phyloP scores from a whole-genome alignment of 1,140 invertebrate genomes.

The Belonocnema kinseyi region DNA sequence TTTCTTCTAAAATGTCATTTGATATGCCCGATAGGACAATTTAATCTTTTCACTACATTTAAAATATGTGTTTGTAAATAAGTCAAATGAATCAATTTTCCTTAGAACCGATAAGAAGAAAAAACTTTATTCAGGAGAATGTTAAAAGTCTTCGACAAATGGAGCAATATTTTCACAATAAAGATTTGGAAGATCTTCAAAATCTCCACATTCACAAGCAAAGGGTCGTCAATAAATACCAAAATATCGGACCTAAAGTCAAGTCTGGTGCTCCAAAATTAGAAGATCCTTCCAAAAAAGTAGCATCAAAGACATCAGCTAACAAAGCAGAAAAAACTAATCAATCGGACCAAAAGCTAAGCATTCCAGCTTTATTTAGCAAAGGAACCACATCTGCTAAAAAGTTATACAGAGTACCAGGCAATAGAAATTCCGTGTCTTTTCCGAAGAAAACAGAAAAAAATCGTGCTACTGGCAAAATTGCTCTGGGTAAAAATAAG shows the following conservation, averaged over 20 bases:
- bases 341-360: slow-evolving; percentile 40
- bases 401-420: slow-evolving; percentile 34
- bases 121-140: slow-evolving; percentile 74
- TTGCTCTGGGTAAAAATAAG: slow-evolving; percentile 39
- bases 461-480: slow-evolving; percentile 36
- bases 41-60: neutral
- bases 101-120: slow-evolving; percentile 63
- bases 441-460: slow-evolving; percentile 34
- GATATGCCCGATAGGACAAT: too few species aligned
- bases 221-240: slow-evolving; percentile 43
- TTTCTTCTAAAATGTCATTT: too few species aligned
- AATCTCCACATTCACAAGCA: slow-evolving; percentile 49
- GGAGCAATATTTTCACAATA: slow-evolving; percentile 62
- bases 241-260: slow-evolving; percentile 51
- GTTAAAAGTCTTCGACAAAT: slow-evolving; percentile 67
- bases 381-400: slow-evolving; percentile 6
- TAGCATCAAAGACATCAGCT: slow-evolving; percentile 18
- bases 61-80: slow-evolving; percentile 2
- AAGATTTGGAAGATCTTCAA: slow-evolving; percentile 54
- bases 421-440: slow-evolving; percentile 36
- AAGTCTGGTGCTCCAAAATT: slow-evolving; percentile 39
- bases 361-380: slow-evolving; percentile 37
- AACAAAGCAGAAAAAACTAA: slow-evolving; percentile 31
- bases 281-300: slow-evolving; percentile 31
- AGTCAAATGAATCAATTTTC: slow-evolving; percentile 39